Evolutionary conservation across 2,113 vertebrate genomes (phyloP).

Genomic region (Phoenicopterus ruber): DNA sequence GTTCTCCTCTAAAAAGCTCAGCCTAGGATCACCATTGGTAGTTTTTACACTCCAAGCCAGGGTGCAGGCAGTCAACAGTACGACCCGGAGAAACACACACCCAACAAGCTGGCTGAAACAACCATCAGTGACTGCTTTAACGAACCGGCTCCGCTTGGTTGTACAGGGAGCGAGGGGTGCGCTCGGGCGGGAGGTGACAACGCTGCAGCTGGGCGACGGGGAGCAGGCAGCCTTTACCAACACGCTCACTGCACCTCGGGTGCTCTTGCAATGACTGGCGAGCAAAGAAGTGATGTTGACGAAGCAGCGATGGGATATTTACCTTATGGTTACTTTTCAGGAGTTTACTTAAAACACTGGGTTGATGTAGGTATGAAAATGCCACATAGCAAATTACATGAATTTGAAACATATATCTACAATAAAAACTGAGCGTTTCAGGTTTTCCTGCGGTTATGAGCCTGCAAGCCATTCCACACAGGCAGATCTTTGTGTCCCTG

Average conservation of each 20-base stretch:
- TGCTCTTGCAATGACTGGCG: accelerated
- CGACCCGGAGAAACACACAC: background rate
- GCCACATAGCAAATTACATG: background rate
- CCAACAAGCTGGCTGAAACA: background rate
- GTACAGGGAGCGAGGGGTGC: accelerated
- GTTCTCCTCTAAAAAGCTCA: background rate
- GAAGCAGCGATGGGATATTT: accelerated
- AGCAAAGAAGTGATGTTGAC: background rate
- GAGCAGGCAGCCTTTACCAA: background rate
- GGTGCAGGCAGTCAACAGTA: background rate
- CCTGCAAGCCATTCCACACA: background rate
- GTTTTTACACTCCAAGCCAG: background rate
- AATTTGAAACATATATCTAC: background rate
- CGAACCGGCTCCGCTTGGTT: accelerated
- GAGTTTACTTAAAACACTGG: background rate
- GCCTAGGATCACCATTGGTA: background rate
- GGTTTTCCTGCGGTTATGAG: background rate
- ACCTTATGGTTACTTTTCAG: background rate
- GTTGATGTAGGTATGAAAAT: background rate
- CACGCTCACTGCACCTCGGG: too few relatives aligned
- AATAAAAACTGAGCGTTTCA: background rate
- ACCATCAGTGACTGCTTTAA: background rate
- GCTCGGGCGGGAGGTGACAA: background rate
- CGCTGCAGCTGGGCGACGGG: accelerated
- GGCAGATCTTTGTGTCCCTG: background rate